phyloP scores from a whole-genome alignment of 2,797 vertebrate species.

The Acestrorhynchus altus region DNA sequence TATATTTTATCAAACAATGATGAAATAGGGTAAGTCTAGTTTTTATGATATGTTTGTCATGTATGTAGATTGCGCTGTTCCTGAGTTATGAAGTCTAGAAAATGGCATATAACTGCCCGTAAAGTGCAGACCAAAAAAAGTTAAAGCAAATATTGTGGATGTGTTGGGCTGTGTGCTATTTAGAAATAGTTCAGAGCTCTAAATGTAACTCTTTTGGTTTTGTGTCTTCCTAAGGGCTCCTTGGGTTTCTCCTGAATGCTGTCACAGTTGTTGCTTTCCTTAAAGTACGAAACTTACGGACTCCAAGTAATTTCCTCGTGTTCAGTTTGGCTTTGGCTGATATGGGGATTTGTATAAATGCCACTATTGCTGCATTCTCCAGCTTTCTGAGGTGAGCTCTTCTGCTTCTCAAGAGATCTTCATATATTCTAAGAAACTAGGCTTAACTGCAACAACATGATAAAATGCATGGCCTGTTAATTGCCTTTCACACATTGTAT shows the following conservation, averaged over 20 bases:
- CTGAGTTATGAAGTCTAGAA: no score
- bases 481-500: neutral
- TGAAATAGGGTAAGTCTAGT: no score
- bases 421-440: neutral
- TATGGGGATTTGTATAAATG: conserved; percentile 91
- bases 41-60: no score
- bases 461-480: neutral
- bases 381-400: conserved; percentile 88
- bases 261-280: conserved; percentile 90
- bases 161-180: neutral
- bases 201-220: conserved; percentile 15
- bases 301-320: conserved; percentile 91
- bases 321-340: conserved; percentile 92
- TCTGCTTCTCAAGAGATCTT: neutral
- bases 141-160: neutral
- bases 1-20: no score
- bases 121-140: no score
- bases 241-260: conserved; percentile 91
- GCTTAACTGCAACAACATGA: neutral
- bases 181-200: neutral
- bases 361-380: conserved; percentile 90
- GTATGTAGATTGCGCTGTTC: no score
- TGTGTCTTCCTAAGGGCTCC: conserved; percentile 78
- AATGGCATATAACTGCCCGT: no score
- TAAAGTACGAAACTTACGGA: conserved; percentile 89